phyloP scores from a whole-genome alignment of 1,140 invertebrate genomes.

The Hormaphis cornu region DNA sequence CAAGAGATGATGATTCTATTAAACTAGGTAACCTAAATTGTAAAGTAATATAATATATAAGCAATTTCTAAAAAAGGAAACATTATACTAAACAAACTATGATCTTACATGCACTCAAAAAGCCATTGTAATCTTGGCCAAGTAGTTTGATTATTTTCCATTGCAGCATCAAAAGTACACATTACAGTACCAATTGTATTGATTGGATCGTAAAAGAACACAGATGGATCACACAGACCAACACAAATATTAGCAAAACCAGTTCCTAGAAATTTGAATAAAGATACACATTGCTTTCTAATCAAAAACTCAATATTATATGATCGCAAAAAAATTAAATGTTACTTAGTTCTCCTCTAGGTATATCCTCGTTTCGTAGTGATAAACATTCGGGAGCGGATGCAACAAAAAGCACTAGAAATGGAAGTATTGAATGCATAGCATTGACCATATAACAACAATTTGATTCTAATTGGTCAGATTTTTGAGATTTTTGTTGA shows the following conservation, averaged over 20 bases:
- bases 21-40: conserved; percentile 43
- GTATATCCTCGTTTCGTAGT: not conserved
- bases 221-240: conserved; percentile 47
- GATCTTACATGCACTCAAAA: conserved; percentile 39
- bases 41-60: not conserved
- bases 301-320: not conserved
- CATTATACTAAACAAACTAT: not conserved
- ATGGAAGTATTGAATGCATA: conserved; percentile 46
- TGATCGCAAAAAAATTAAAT: no score
- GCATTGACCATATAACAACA: conserved; percentile 40
- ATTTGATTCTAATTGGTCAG: conserved; percentile 36
- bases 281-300: not conserved
- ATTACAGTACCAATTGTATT: conserved; percentile 45
- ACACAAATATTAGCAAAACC: conserved; percentile 45
- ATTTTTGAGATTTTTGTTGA: conserved; percentile 33
- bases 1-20: conserved; percentile 41
- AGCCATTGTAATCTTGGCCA: conserved; percentile 52
- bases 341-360: conserved; percentile 19
- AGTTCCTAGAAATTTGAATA: conserved; percentile 40
- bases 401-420: conserved; percentile 46
- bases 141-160: conserved; percentile 40
- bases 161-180: conserved; percentile 47
- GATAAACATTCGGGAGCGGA: conserved; percentile 39
- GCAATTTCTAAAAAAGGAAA: not conserved
- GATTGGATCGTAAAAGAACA: conserved; percentile 45